These are phyloP conservation scores for Barnardius zonarius DNA, from an alignment of 2,113 vertebrate genomes.

Conservation along the genomic window DNA sequence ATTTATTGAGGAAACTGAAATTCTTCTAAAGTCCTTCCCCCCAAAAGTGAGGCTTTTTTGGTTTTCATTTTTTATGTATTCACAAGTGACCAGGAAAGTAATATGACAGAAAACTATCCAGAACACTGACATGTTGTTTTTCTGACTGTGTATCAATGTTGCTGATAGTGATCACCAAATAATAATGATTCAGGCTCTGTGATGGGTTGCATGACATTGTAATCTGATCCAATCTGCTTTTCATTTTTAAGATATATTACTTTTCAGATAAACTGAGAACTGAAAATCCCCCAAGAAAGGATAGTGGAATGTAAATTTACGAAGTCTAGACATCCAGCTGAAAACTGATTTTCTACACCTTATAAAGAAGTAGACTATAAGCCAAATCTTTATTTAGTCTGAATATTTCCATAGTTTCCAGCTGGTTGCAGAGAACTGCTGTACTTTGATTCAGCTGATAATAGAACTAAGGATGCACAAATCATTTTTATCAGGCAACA, in stretches of 20 bases:
- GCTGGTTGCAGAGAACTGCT: constrained; percentile 14
- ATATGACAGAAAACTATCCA: background rate
- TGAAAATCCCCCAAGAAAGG: constrained; percentile 16
- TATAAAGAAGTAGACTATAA: constrained; percentile 4
- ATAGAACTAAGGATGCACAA: background rate
- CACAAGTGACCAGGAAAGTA: background rate
- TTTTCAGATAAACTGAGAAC: constrained; percentile 52
- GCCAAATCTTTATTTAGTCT: constrained; percentile 47
- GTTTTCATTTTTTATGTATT: background rate
- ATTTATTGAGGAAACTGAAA: background rate
- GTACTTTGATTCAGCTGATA: constrained; percentile 37
- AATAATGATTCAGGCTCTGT: constrained; percentile 7
- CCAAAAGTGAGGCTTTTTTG: background rate
- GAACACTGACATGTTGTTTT: constrained; percentile 21
- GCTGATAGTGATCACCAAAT: constrained; percentile 55
- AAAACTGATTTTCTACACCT: constrained; percentile 49
- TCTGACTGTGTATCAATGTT: constrained; percentile 9
- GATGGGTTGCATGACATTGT: constrained; percentile 5
- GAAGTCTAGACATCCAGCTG: constrained; percentile 31
- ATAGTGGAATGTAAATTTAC: constrained; percentile 20
- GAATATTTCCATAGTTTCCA: constrained; percentile 15
- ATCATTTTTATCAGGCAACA: constrained; percentile 9
- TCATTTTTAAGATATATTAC: constrained; percentile 63
- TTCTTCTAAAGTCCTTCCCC: background rate
- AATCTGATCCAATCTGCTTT: constrained; percentile 48